phyloP scores from a whole-genome alignment of 92 coral and sea anemone genomes.

The Phenganax stokvisi region DNA sequence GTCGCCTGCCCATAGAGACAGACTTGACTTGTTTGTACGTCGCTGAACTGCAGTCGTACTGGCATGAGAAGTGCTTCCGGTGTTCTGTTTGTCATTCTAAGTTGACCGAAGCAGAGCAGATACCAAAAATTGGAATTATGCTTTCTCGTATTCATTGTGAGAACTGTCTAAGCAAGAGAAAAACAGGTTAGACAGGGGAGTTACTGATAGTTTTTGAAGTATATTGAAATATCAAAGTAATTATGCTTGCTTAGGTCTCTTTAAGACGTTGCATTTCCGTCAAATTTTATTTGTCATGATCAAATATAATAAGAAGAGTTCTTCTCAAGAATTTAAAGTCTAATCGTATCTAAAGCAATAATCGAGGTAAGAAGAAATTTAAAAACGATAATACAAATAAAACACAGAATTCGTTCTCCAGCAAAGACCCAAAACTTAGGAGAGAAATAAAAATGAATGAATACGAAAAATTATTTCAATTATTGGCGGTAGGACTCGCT shows the following conservation, averaged over 20 bases:
- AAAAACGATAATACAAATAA: no score
- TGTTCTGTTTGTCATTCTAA: slow-evolving; percentile 76
- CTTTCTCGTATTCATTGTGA: slow-evolving; percentile 33
- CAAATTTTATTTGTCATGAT: no score
- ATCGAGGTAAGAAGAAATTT: no score
- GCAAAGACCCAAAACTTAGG: no score
- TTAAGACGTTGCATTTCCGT: no score
- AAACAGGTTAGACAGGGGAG: not conserved
- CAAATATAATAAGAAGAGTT: no score
- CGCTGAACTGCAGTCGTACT: slow-evolving; percentile 82
- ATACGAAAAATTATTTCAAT: no score
- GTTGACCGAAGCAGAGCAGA: slow-evolving; percentile 8
- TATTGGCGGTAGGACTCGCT: no score
- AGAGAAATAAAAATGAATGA: no score
- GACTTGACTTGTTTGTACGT: slow-evolving; percentile 63
- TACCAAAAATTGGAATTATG: slow-evolving; percentile 37
- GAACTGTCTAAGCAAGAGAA: slow-evolving; percentile 29
- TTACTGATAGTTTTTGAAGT: not conserved
- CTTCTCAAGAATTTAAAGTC: no score
- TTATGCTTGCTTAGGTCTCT: not conserved
- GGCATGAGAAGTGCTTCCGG: slow-evolving; percentile 90
- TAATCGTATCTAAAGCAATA: no score
- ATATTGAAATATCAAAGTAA: not conserved
- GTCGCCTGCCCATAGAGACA: slow-evolving; percentile 42
- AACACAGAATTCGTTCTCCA: no score